Percentiles rank a stretch among this genome's conserved stretches.
Evolutionary conservation across 2,888 invertebrate species (phyloP).

Genomic region (Lissonota sp.): DNA sequence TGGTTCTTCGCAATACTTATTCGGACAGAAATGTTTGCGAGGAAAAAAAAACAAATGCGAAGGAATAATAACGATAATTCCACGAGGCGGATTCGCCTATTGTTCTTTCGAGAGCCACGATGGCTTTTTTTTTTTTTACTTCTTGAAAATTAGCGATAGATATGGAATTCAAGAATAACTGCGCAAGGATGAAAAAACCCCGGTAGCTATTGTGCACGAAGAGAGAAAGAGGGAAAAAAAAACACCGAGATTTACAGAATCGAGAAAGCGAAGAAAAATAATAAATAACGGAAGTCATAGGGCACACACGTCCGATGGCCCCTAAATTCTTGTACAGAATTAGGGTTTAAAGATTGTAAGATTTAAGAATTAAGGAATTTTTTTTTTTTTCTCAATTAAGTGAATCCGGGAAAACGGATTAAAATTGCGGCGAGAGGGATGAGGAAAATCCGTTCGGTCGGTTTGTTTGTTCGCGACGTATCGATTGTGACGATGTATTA

Average conservation of each 20-base stretch:
- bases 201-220: constrained; percentile 37
- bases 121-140: constrained; percentile 39
- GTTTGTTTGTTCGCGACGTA: too few relatives aligned
- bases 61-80: neutral
- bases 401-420: constrained; percentile 53
- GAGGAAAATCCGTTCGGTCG: constrained; percentile 4
- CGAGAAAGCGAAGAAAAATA: constrained; percentile 52
- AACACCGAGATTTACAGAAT: constrained; percentile 44
- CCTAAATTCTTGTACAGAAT: constrained; percentile 78
- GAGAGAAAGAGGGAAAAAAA: constrained; percentile 13
- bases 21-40: constrained; percentile 11
- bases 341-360: constrained; percentile 74
- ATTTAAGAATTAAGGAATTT: constrained; percentile 71
- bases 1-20: constrained; percentile 23
- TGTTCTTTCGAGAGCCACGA: constrained; percentile 46
- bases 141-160: constrained; percentile 23
- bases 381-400: constrained; percentile 67
- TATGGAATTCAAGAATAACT: constrained; percentile 21
- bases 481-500: too few relatives aligned
- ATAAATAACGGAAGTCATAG: constrained; percentile 63
- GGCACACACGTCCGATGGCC: constrained; percentile 64
- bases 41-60: constrained; percentile 21
- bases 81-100: constrained; percentile 4
- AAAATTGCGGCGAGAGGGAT: constrained; percentile 55
- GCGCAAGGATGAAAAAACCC: constrained; percentile 36